phyloP scores from a whole-genome alignment of 2,888 invertebrate genomes.

The Rhingia rostrata region DNA sequence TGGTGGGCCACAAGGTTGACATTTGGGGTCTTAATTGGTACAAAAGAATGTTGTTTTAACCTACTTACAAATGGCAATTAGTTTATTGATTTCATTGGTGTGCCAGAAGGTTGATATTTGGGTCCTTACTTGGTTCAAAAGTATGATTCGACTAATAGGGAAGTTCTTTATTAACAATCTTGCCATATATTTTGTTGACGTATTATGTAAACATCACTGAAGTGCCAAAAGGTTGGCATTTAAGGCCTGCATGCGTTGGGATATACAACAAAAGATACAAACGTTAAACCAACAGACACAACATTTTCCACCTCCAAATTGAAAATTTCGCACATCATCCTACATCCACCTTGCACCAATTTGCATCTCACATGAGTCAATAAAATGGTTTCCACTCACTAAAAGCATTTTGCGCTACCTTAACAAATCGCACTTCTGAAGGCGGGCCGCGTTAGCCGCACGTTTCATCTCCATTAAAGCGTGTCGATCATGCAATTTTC shows the following conservation, averaged over 20 bases:
- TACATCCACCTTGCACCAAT: too few relatives aligned
- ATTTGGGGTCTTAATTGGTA: not conserved
- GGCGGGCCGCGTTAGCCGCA: not conserved
- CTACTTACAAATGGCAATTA: not conserved
- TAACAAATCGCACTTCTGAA: not conserved
- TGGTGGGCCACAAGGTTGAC: not conserved
- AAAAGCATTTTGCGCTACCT: conserved; percentile 36
- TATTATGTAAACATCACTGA: not conserved
- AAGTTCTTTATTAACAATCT: too few relatives aligned
- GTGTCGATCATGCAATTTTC: conserved; percentile 27
- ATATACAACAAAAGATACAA: too few relatives aligned
- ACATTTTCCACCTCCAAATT: too few relatives aligned
- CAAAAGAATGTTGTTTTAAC: not conserved
- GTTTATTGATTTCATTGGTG: not conserved
- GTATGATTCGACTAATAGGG: not conserved
- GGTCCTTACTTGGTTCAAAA: not conserved
- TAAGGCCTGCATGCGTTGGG: not conserved
- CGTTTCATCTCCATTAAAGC: conserved; percentile 21
- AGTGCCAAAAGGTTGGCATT: not conserved
- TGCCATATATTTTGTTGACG: too few relatives aligned
- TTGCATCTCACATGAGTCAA: too few relatives aligned
- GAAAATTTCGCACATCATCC: too few relatives aligned
- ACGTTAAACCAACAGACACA: too few relatives aligned
- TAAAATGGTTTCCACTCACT: conserved; percentile 18
- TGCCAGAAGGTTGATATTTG: not conserved